Evolutionary conservation across 2,113 vertebrate species (phyloP).

Genomic region (Leucoraja erinaceus): DNA sequence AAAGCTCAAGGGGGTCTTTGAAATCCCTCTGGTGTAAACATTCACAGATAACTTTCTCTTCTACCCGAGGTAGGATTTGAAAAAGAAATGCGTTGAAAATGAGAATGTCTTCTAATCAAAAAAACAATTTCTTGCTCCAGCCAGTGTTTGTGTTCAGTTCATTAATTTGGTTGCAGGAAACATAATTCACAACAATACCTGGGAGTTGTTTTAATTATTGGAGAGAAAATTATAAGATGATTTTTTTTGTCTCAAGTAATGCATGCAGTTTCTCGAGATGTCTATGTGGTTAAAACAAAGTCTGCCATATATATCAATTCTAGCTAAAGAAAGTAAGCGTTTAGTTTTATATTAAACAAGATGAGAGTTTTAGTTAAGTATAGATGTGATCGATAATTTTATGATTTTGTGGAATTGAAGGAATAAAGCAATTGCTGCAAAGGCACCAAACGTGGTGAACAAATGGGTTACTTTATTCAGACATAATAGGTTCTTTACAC

Average conservation of each 20-base stretch:
- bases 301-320: background rate
- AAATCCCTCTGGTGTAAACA: background rate
- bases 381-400: background rate
- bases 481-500: too few species aligned
- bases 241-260: background rate
- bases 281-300: background rate
- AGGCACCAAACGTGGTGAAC: too few species aligned
- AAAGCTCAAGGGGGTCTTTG: slow-evolving; percentile 5
- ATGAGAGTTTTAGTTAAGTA: too few species aligned
- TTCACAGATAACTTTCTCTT: slow-evolving; percentile 2
- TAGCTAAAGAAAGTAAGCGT: background rate
- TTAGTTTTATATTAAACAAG: background rate
- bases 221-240: background rate
- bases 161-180: background rate
- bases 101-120: background rate
- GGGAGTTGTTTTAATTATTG: background rate
- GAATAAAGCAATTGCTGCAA: background rate
- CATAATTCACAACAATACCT: background rate
- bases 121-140: background rate
- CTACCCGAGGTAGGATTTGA: background rate
- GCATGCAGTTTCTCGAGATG: background rate
- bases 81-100: slow-evolving; percentile 7
- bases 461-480: too few species aligned
- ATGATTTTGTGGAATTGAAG: background rate
- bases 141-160: background rate